A percentile compares a stretch with the other conserved stretches of the same genome.
phyloP scores from a whole-genome alignment of 2,797 vertebrate species.

The Hylomyscus alleni region DNA sequence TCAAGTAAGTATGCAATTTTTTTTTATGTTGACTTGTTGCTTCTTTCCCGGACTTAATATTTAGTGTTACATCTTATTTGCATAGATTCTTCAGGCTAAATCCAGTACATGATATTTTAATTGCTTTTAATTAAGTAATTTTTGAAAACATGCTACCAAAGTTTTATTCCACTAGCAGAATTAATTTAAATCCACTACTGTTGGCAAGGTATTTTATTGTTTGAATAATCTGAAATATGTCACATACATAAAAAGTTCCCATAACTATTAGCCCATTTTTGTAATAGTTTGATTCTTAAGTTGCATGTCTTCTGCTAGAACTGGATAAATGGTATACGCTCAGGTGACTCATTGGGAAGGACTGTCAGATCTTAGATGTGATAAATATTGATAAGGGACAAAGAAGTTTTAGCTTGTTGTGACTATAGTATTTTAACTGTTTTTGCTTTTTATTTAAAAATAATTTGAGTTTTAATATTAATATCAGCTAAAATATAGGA shows the following conservation, averaged over 20 bases:
- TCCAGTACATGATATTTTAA: constrained; percentile 52
- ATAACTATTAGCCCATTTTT: background rate
- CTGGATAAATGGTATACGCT: background rate
- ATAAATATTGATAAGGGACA: background rate
- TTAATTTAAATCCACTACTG: constrained; percentile 53
- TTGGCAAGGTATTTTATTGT: constrained; percentile 8
- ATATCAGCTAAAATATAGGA: constrained; percentile 7
- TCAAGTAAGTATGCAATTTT: constrained; percentile 71
- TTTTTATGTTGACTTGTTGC: constrained; percentile 33
- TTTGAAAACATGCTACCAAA: constrained; percentile 35
- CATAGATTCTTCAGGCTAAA: constrained; percentile 35
- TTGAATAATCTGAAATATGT: constrained; percentile 57
- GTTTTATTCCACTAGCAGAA: constrained; percentile 7
- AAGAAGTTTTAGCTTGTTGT: constrained; percentile 8
- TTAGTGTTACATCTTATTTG: constrained; percentile 39
- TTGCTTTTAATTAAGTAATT: constrained; percentile 63
- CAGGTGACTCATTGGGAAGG: background rate
- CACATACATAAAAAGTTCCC: background rate
- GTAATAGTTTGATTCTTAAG: background rate
- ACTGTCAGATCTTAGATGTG: background rate
- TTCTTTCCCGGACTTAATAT: constrained; percentile 37
- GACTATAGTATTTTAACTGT: background rate
- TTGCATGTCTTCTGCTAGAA: background rate
- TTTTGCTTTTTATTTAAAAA: constrained; percentile 65
- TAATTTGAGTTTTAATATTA: constrained; percentile 38